Percentiles rank a stretch among this genome's conserved stretches.
Conservation (phyloP, 1,140 invertebrate genomes). For the Cyrtorhinus lividipennis region DNA sequence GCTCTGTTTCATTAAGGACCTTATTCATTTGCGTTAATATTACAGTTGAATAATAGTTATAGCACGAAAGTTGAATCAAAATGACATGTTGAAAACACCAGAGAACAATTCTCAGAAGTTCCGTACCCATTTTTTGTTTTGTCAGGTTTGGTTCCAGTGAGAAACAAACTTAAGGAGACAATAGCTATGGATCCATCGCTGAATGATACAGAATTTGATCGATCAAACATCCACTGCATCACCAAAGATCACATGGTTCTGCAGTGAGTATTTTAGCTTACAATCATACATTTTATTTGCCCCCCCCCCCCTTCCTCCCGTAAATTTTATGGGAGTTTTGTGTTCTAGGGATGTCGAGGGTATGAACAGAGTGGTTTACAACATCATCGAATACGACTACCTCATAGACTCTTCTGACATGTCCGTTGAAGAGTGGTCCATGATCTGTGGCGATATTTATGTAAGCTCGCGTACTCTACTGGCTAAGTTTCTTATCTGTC, state of each 20-base stretch:
- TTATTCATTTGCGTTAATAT: no score
- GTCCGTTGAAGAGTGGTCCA: conserved; percentile 78
- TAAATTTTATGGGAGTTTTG: no score
- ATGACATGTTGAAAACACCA: no score
- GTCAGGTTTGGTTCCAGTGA: neutral
- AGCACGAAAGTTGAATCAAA: no score
- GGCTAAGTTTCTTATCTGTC: no score
- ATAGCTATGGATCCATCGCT: neutral
- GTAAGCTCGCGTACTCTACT: no score
- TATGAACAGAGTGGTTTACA: conserved; percentile 48
- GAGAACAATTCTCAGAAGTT: no score
- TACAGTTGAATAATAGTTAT: no score
- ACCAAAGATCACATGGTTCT: conserved; percentile 1
- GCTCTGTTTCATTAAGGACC: no score
- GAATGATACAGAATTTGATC: neutral
- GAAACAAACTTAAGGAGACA: neutral
- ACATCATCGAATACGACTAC: conserved; percentile 71
- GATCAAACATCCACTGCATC: neutral
- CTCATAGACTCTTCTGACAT: conserved; percentile 89
- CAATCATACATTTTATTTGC: neutral
- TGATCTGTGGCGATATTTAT: conserved; percentile 76
- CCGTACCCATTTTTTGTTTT: no score
- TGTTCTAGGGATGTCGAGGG: conserved; percentile 23
- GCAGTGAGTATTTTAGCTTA: neutral
- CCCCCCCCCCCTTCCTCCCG: no score